Percentiles rank a stretch among this genome's conserved stretches.
These are phyloP conservation scores for Calliopum simillimum DNA, from an alignment of 2,888 invertebrate genomes.

Conservation along the genomic window DNA sequence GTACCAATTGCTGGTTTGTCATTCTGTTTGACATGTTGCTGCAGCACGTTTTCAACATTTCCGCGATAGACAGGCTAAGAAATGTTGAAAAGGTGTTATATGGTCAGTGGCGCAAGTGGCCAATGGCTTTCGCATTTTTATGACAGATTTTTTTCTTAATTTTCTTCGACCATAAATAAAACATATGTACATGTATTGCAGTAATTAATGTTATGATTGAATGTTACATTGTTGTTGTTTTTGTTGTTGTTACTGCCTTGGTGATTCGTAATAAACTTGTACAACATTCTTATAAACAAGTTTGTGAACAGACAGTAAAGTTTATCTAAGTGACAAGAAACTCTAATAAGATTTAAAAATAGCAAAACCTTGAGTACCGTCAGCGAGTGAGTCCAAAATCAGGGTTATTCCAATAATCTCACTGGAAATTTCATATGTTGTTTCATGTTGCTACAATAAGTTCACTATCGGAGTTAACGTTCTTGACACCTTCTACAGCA, in stretches of 20 bases:
- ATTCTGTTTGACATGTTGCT: slow-evolving; percentile 17
- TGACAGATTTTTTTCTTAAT: neutral
- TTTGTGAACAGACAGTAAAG: slow-evolving; percentile 16
- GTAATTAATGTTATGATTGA: slow-evolving; percentile 40
- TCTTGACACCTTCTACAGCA: too few relatives aligned
- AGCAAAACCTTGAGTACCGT: too few relatives aligned
- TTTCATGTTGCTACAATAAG: too few relatives aligned
- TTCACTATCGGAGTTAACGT: too few relatives aligned
- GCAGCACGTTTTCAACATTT: slow-evolving; percentile 29
- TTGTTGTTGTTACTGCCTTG: slow-evolving; percentile 9
- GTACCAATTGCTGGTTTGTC: neutral
- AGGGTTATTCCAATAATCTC: too few relatives aligned
- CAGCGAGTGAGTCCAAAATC: neutral
- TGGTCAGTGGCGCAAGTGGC: slow-evolving; percentile 42
- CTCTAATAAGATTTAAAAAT: too few relatives aligned
- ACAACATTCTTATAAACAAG: slow-evolving; percentile 34
- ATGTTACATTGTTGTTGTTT: slow-evolving; percentile 5
- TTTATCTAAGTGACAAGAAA: slow-evolving; percentile 1
- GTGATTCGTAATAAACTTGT: slow-evolving; percentile 39
- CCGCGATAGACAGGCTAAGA: slow-evolving; percentile 22
- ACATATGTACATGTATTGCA: slow-evolving; percentile 22
- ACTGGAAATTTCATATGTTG: too few relatives aligned
- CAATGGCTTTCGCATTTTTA: slow-evolving; percentile 15
- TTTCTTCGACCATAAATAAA: neutral
- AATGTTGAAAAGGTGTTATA: slow-evolving; percentile 39